phyloP scores from a whole-genome alignment of 37 sponge, comb jelly and placozoan species.

The Aphrocallistes beatrix region DNA sequence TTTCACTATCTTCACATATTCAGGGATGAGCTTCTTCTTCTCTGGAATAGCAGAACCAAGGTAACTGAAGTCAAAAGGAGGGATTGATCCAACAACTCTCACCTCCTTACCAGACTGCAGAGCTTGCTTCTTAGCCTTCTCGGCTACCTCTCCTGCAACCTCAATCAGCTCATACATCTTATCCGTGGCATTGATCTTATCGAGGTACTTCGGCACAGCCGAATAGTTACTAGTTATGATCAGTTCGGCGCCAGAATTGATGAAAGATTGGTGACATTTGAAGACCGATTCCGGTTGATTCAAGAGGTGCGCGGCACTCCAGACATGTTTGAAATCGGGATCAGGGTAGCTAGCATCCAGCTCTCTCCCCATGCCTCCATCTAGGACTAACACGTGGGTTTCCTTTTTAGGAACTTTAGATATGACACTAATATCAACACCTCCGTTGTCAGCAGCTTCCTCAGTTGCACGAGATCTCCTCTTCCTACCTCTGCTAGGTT shows the following conservation, averaged over 20 bases:
- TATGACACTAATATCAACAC: too few relatives aligned
- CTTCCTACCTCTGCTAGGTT: too few relatives aligned
- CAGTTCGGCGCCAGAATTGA: not conserved
- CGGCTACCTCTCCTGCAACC: not conserved
- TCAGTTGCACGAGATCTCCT: too few relatives aligned
- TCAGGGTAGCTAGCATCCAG: not conserved
- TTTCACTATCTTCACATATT: not conserved
- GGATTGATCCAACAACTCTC: not conserved
- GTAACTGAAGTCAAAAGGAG: not conserved
- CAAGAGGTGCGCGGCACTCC: not conserved
- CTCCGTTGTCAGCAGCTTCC: not conserved
- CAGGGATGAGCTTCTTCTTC: not conserved
- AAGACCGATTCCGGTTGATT: not conserved
- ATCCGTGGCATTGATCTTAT: not conserved
- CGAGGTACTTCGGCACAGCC: not conserved
- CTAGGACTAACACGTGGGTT: not conserved
- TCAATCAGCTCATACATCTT: not conserved
- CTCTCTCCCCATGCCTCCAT: slow-evolving; percentile 19
- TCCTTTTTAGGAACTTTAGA: not conserved
- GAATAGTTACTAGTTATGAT: not conserved
- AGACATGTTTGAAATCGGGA: not conserved
- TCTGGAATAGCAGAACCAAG: not conserved
- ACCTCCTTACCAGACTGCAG: not conserved
- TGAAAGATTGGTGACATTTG: not conserved
- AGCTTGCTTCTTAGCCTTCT: not conserved